Percentiles rank a stretch among this genome's conserved stretches.
phyloP scores from a whole-genome alignment of 2,888 invertebrate species.

The Podotricha telesiphe region DNA sequence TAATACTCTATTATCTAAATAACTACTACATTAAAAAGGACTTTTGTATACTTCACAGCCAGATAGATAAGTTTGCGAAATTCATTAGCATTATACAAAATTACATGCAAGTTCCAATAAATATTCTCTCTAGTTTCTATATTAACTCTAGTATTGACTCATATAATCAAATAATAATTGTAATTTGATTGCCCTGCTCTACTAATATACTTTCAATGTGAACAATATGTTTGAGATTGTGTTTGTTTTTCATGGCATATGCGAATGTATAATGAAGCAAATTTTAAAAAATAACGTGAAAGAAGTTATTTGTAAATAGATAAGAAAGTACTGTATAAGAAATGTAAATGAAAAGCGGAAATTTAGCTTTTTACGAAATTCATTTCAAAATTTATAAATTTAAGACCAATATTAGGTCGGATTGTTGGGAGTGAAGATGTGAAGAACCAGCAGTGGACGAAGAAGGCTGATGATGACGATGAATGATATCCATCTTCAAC shows the following conservation, averaged over 20 bases:
- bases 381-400: too few relatives aligned
- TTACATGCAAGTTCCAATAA: neutral
- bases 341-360: neutral
- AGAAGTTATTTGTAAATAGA: neutral
- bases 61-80: neutral
- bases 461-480: too few relatives aligned
- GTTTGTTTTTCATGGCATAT: neutral
- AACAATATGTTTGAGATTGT: neutral
- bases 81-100: neutral
- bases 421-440: too few relatives aligned
- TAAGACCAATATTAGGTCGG: too few relatives aligned
- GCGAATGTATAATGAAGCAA: neutral
- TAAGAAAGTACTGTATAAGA: too few relatives aligned
- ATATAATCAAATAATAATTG: neutral
- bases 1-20: constrained; percentile 26
- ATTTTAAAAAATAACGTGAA: neutral
- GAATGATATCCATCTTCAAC: too few relatives aligned
- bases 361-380: neutral
- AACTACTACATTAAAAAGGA: neutral
- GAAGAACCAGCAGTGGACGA: too few relatives aligned
- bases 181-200: neutral
- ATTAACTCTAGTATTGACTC: neutral
- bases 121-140: neutral
- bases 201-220: neutral
- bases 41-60: neutral